Percentiles rank a stretch among this genome's conserved stretches.
Conservation (phyloP, 2,888 invertebrate genomes). For the Tachystola acroxantha region DNA sequence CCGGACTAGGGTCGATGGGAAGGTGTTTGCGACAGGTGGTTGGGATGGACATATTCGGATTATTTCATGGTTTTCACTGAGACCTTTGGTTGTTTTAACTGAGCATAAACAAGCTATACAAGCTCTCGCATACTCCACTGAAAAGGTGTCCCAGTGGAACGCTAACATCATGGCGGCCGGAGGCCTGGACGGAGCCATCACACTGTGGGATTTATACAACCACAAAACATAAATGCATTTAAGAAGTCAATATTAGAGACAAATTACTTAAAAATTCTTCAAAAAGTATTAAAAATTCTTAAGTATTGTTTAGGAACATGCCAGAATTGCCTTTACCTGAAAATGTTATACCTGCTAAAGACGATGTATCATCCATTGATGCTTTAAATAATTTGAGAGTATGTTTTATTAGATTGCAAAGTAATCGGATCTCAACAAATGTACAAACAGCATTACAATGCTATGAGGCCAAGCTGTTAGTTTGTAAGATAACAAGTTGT, state of each 20-base stretch:
- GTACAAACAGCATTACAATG: conserved; percentile 34
- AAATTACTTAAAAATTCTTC: conserved; percentile 18
- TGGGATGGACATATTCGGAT: conserved; percentile 88
- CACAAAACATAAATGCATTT: conserved; percentile 39
- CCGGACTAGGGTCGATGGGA: conserved; percentile 82
- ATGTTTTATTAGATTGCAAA: conserved; percentile 33
- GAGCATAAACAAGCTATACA: conserved; percentile 85
- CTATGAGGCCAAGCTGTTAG: conserved; percentile 44
- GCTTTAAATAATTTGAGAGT: conserved; percentile 31
- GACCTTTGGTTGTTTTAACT: conserved; percentile 84
- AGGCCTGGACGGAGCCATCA: conserved; percentile 85
- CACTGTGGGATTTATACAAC: conserved; percentile 90
- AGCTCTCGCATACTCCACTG: conserved; percentile 84
- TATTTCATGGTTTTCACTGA: conserved; percentile 87
- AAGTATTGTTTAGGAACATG: conserved; percentile 15
- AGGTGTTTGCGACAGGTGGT: conserved; percentile 85
- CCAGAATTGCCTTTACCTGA: conserved; percentile 51
- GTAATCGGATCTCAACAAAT: conserved; percentile 56
- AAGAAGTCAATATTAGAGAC: conserved; percentile 10
- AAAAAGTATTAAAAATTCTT: conserved; percentile 13
- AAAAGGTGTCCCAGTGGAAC: conserved; percentile 82
- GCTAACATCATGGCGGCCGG: conserved; percentile 88
- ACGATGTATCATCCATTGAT: conserved; percentile 21
- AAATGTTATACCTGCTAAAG: conserved; percentile 26
- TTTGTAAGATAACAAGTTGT: conserved; percentile 48